Conservation (phyloP, 2,888 invertebrate genomes). For the Metellina segmentata region DNA sequence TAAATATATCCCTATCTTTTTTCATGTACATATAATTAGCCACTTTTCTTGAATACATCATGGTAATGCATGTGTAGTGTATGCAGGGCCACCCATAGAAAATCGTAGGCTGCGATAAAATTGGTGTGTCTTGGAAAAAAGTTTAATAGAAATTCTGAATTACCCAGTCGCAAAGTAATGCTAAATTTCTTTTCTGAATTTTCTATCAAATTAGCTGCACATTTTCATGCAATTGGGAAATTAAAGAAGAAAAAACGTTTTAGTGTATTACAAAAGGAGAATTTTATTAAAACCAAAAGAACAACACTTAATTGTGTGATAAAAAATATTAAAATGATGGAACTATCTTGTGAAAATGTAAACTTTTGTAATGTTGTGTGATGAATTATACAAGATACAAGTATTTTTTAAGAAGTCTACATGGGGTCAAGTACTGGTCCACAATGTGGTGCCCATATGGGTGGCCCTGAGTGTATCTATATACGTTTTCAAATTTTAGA, state of each 20-base stretch:
- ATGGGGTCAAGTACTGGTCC: no score
- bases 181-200: neutral
- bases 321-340: neutral
- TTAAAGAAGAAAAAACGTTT: neutral
- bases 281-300: neutral
- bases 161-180: neutral
- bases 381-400: no score
- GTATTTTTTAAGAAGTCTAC: no score
- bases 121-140: neutral
- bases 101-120: neutral
- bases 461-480: neutral
- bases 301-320: neutral
- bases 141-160: neutral
- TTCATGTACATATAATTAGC: neutral
- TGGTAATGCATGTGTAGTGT: neutral
- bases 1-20: constrained; percentile 6
- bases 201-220: no score
- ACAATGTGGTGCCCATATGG: no score
- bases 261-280: no score
- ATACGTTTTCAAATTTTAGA: neutral
- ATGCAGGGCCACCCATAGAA: neutral
- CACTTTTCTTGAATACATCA: neutral
- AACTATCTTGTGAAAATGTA: no score
- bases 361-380: no score
- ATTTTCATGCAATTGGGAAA: neutral